phyloP scores from a whole-genome alignment of 2,797 vertebrate species.

The Cynodonichthys magdalenae region DNA sequence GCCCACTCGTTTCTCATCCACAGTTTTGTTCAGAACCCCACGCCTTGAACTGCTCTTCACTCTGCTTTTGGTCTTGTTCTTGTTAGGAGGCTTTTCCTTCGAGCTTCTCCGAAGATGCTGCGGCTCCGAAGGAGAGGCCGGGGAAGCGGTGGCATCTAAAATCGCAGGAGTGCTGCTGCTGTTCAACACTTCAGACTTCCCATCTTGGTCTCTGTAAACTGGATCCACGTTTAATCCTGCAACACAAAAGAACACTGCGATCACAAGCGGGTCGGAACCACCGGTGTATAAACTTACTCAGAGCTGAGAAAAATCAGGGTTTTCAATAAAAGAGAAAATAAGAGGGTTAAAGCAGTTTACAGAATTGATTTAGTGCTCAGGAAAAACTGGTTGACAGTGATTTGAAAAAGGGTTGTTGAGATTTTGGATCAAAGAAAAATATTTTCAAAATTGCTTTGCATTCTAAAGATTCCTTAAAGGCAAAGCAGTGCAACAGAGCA shows the following conservation, averaged over 20 bases:
- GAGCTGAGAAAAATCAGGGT: slow-evolving; percentile 1
- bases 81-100: slow-evolving; percentile 30
- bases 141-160: slow-evolving; percentile 29
- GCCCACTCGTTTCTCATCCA: slow-evolving; percentile 51
- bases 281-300: neutral
- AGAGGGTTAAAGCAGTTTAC: slow-evolving; percentile 1
- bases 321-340: slow-evolving; percentile 12
- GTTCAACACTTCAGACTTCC: slow-evolving; percentile 42
- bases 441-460: neutral
- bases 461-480: slow-evolving; percentile 8
- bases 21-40: slow-evolving; percentile 63
- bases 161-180: slow-evolving; percentile 17
- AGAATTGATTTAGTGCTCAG: slow-evolving; percentile 17
- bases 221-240: slow-evolving; percentile 67
- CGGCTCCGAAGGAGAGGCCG: neutral
- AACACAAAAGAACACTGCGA: slow-evolving; percentile 51
- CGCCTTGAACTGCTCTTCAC: slow-evolving; percentile 68
- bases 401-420: slow-evolving; percentile 1
- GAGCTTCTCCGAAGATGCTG: slow-evolving; percentile 14
- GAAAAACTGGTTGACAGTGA: slow-evolving; percentile 13
- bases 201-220: slow-evolving; percentile 43
- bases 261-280: slow-evolving; percentile 9
- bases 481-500: slow-evolving; percentile 15
- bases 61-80: slow-evolving; percentile 59
- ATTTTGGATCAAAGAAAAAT: neutral